Evolutionary conservation across 2,888 invertebrate species (phyloP), one percentile per base, ranked within the genome.

Genomic region (Entomobrya proxima): DNA sequence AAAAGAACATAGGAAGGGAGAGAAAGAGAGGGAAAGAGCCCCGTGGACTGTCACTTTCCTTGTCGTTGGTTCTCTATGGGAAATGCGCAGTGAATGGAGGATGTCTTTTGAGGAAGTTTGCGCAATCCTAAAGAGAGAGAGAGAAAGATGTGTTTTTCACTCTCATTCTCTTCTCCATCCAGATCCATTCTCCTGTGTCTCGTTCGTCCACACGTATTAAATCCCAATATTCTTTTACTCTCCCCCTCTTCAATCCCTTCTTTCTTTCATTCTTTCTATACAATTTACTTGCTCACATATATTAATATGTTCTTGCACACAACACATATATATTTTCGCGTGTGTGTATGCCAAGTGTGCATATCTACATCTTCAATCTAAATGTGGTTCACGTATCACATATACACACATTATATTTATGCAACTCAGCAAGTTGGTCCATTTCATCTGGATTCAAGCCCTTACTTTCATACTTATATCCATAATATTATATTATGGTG

Each of bases 21-120:
- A 69, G 50, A 52, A 69, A 67, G 64, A 69, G 64, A 79, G 72
- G 35, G 52, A 78, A 40, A 81, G 81, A 72, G 67, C 37, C 72
- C 77, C 76, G 61, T 72, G 77, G 81, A 82, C 82, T 84, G 84
- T 84, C 78, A 82, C 74, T 82, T 86, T 86, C 78, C 80, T 75
- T 86, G 80, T 84, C 84, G 84, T 86, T 86, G 84, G 86, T 84
- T 86, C 84, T 84, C 84, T 84, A 86, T 86, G 79, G 86, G 83
- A 88, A 87, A 83, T 88, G 88, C 88, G 88, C 88, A 88, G 86
- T 86, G 83, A 86, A 87, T 86, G 85, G 87, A 88, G 87, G 87
- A 87, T 87, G 87, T 86, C 87, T 88, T 88, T 88, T 79, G 84
- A 88, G 84, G 86, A 88, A 88, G 87, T 87, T 88, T 88, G 88